These are phyloP conservation scores for Petrocephalus microphthalmus DNA, from an alignment of 2,113 vertebrate genomes.

Conservation along the genomic window DNA sequence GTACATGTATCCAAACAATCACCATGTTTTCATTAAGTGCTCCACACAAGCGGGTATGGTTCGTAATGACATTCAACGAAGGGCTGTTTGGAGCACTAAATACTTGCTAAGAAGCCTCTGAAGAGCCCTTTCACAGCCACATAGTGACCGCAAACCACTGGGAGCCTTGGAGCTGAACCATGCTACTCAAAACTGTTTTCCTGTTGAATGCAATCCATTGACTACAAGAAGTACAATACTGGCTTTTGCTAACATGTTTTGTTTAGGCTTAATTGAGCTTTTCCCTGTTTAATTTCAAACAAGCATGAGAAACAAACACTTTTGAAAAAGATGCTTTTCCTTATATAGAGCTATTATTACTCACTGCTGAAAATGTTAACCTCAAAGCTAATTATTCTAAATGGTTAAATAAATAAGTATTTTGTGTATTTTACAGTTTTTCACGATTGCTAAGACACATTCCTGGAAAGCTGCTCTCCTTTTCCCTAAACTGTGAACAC, in stretches of 20 bases:
- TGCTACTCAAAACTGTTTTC: constrained; percentile 8
- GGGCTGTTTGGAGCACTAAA: constrained; percentile 27
- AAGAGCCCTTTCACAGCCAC: constrained; percentile 36
- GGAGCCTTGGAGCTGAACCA: constrained; percentile 12
- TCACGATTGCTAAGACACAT: too few species aligned
- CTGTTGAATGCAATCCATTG: constrained; percentile 27
- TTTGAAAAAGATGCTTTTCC: not conserved
- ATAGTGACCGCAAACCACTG: constrained; percentile 27
- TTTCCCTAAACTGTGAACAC: too few species aligned
- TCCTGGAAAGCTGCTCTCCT: too few species aligned
- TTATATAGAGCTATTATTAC: not conserved
- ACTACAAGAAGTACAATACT: constrained; percentile 10
- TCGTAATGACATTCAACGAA: constrained; percentile 27
- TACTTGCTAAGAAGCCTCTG: constrained; percentile 24
- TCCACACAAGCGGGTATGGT: constrained; percentile 8
- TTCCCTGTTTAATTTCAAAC: not conserved
- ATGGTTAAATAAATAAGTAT: too few species aligned
- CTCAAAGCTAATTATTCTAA: not conserved
- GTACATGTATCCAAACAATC: constrained; percentile 22
- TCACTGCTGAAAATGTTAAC: not conserved
- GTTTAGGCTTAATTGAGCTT: not conserved
- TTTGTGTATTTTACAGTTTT: not conserved
- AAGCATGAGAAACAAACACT: not conserved
- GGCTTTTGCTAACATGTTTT: not conserved
- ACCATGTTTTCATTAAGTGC: constrained; percentile 34